Conservation (phyloP, 2,113 vertebrate species). For the Melanotaenia duboulayi region DNA sequence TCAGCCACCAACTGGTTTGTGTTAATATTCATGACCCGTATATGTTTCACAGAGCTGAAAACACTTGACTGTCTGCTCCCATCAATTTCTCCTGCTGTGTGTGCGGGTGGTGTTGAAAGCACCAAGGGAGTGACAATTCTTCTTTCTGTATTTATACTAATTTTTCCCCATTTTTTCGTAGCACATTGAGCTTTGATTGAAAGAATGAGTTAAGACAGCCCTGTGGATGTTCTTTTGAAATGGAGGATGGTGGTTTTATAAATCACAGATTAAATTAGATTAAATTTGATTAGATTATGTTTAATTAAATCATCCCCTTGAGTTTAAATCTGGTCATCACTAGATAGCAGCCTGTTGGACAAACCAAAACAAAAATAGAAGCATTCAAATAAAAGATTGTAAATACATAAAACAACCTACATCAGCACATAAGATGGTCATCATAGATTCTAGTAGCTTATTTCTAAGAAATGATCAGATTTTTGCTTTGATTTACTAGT, state of each 20-base stretch:
- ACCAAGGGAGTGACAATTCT: constrained; percentile 37
- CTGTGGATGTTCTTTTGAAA: constrained; percentile 38
- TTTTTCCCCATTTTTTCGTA: constrained; percentile 17
- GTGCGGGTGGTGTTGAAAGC: constrained; percentile 33
- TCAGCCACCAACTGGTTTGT: constrained; percentile 59
- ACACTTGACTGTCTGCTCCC: constrained; percentile 73
- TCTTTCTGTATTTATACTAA: constrained; percentile 57
- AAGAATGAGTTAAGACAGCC: constrained; percentile 38
- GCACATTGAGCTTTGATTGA: constrained; percentile 48
- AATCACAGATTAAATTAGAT: constrained; percentile 62
- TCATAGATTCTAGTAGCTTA: neutral
- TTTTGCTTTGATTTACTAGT: neutral
- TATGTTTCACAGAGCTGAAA: constrained; percentile 69
- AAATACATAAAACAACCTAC: neutral
- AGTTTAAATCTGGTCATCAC: constrained; percentile 53
- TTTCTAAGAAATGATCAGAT: neutral
- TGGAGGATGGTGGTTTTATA: constrained; percentile 43
- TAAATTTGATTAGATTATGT: constrained; percentile 60
- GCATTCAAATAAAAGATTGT: constrained; percentile 19
- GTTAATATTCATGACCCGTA: constrained; percentile 76
- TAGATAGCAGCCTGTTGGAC: constrained; percentile 33
- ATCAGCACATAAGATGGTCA: neutral
- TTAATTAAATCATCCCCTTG: constrained; percentile 53
- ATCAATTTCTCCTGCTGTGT: constrained; percentile 41
- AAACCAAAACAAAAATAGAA: constrained; percentile 39